phyloP scores from a whole-genome alignment of 2,797 vertebrate species.

The Gallinago stenura region DNA sequence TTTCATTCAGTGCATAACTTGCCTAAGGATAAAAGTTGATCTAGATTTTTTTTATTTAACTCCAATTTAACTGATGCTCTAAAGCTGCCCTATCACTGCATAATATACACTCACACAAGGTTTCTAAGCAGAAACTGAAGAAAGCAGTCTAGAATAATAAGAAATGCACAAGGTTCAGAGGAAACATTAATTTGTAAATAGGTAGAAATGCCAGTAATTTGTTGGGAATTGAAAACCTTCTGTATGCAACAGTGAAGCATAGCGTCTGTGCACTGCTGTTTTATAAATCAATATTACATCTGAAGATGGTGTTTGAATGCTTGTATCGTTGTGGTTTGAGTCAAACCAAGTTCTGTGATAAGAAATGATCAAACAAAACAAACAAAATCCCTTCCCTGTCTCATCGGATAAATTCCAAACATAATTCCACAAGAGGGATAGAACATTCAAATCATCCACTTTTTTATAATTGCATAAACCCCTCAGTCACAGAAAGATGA shows the following conservation, averaged over 20 bases:
- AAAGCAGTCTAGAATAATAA: conserved; percentile 76
- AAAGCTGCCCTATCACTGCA: conserved; percentile 59
- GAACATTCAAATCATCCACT: conserved; percentile 72
- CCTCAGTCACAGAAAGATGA: conserved; percentile 68
- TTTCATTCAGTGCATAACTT: conserved; percentile 83
- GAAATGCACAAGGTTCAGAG: conserved; percentile 59
- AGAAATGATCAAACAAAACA: conserved; percentile 79
- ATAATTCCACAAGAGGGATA: conserved; percentile 72
- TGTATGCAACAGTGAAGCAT: conserved; percentile 66
- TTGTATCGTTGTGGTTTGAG: conserved; percentile 73
- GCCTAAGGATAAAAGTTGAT: conserved; percentile 84
- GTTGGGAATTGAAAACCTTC: conserved; percentile 78
- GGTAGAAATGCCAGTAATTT: conserved; percentile 75
- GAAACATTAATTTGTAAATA: conserved; percentile 80
- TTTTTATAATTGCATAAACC: conserved; percentile 75
- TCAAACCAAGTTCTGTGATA: conserved; percentile 78
- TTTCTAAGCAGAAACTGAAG: conserved; percentile 69
- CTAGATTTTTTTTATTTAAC: conserved; percentile 81
- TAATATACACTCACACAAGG: conserved; percentile 36
- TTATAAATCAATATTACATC: conserved; percentile 78
- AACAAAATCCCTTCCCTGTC: conserved; percentile 70
- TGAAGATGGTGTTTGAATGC: conserved; percentile 76
- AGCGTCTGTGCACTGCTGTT: conserved; percentile 74
- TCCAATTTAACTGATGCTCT: conserved; percentile 80
- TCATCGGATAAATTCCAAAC: conserved; percentile 73